Evolutionary conservation across 2,888 invertebrate species (phyloP), one percentile per base, ranked within the genome.

Genomic region (Meta bourneti): DNA sequence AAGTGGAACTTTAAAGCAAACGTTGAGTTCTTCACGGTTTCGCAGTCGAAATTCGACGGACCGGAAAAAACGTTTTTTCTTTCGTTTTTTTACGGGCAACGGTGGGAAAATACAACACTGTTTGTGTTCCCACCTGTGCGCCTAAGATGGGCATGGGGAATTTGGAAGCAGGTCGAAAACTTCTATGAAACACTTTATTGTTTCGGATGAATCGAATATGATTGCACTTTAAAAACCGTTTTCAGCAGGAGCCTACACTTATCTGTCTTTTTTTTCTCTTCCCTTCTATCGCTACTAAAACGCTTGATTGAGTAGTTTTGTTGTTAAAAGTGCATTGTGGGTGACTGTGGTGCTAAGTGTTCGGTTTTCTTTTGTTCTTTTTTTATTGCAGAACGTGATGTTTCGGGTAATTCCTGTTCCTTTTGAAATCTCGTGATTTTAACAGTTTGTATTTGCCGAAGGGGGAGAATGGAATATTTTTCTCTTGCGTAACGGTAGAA

Each of bases 61-160:
- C 84, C 90, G 90, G 82, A 83, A 89, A 61, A 89, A 89, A 89
- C 89, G 89, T 89, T 89, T 84, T 78, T 75, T 61, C 13, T 61
- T 61, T 61, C 61, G 8, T 16, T 61, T 61, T 34, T 88, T 89
- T 87, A 34, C 61, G 34, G 81, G 71, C 71, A 54, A 34, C 75
- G 89, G 89, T 89, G 89, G 82, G 89, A 89, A 89, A 89, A 89
- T 89, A 82, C 83, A 89, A 72, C 83, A 83, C 34, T 48, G 70
- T 75, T 74, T 20, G 51, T 51, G 70, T 77, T 34, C 89, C 89
- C 83, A 89, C 83, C 89, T 83, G 89, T 51, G 83, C 75, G 48
- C 70, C 52, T 48, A 49, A 81, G 80, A 61, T 88, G 78, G 70
- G 71, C 52, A 72, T 71, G 82, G 82, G 82, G 72, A 70, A 86